phyloP scores from a whole-genome alignment of 2,113 vertebrate genomes.

The Sorex fumeus region DNA sequence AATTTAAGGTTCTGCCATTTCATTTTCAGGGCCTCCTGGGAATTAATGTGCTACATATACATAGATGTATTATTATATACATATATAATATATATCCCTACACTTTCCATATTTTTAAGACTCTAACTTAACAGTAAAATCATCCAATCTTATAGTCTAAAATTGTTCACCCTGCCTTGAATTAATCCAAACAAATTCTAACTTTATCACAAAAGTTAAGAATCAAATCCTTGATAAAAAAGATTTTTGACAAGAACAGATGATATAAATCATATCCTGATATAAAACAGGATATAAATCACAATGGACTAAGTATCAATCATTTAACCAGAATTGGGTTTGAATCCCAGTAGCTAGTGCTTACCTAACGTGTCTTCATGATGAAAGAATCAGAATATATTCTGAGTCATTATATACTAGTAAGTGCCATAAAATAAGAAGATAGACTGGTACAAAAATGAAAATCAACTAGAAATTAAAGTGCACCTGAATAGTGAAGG shows the following conservation, averaged over 20 bases:
- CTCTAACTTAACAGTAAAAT: slow-evolving; percentile 25
- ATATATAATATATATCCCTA: too few relatives aligned
- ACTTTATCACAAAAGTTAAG: background rate
- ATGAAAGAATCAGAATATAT: background rate
- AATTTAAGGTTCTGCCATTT: background rate
- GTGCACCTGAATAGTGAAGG: background rate
- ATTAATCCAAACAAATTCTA: slow-evolving; percentile 15
- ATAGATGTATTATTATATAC: too few relatives aligned
- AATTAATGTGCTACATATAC: background rate
- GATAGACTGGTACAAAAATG: background rate
- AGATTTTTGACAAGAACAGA: too few relatives aligned
- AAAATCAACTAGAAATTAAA: slow-evolving; percentile 33
- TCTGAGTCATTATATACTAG: background rate
- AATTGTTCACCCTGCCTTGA: background rate
- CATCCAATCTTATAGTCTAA: background rate
- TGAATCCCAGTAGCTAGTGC: background rate
- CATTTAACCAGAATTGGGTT: background rate
- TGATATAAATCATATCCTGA: too few relatives aligned
- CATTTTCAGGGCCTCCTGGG: background rate
- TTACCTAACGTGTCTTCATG: background rate
- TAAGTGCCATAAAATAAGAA: background rate
- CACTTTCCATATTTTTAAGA: too few relatives aligned
- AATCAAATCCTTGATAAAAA: slow-evolving; percentile 26
- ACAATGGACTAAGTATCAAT: background rate
- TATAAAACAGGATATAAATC: background rate